Percentiles rank a stretch among this genome's conserved stretches.
Evolutionary conservation across 2,888 invertebrate genomes (phyloP).

Genomic region (Elysia crispata): DNA sequence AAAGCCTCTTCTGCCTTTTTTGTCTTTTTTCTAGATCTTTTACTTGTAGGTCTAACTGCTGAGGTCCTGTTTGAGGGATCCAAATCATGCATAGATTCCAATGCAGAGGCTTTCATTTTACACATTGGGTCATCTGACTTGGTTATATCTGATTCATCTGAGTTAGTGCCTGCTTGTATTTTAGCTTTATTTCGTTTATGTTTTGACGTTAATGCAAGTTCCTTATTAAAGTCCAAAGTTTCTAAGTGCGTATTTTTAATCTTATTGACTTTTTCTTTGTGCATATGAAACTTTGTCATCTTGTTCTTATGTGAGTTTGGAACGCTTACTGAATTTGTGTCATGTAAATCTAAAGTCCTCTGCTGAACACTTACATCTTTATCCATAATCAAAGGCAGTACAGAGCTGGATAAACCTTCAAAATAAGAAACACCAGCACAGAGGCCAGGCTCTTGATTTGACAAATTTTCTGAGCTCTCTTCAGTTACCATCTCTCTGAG

Average conservation of each 20-base stretch:
- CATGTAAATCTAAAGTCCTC: too few relatives aligned
- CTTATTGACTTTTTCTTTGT: neutral
- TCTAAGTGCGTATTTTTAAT: neutral
- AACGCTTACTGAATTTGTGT: neutral
- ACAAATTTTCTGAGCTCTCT: neutral
- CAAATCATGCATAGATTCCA: too few relatives aligned
- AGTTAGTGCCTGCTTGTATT: neutral
- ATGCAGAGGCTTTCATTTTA: neutral
- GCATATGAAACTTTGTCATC: neutral
- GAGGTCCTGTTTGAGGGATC: neutral
- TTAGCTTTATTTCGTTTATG: neutral
- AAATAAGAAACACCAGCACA: neutral
- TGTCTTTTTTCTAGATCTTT: conserved; percentile 40
- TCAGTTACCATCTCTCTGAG: neutral
- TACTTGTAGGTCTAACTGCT: neutral
- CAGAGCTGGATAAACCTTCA: neutral
- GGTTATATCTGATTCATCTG: neutral
- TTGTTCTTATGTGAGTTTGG: neutral
- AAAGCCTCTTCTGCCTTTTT: conserved; percentile 41
- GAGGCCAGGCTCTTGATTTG: neutral
- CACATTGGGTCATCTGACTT: neutral
- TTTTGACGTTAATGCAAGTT: neutral
- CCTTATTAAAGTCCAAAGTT: too few relatives aligned
- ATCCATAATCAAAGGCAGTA: neutral
- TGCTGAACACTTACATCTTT: too few relatives aligned